Percentiles rank a stretch among this genome's conserved stretches.
phyloP scores from a whole-genome alignment of 1,140 invertebrate genomes.

The Listronotus bonariensis region DNA sequence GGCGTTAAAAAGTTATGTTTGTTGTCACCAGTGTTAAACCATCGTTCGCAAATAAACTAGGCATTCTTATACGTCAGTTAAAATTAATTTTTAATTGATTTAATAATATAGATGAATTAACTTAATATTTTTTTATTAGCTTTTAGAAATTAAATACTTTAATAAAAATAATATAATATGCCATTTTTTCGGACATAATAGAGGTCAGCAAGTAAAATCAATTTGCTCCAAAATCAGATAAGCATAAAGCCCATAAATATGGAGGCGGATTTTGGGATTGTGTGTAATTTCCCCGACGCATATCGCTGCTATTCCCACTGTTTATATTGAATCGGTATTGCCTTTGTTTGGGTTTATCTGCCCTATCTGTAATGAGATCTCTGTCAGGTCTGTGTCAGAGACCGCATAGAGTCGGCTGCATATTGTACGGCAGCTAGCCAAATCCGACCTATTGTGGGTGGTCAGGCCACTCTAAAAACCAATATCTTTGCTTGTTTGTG shows the following conservation, averaged over 20 bases:
- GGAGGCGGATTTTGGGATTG: slow-evolving; percentile 54
- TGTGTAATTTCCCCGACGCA: slow-evolving; percentile 52
- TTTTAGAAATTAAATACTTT: too few species aligned
- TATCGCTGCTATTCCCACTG: slow-evolving; percentile 49
- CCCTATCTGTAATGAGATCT: slow-evolving; percentile 55
- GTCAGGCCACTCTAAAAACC: slow-evolving; percentile 35
- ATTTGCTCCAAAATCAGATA: slow-evolving; percentile 48
- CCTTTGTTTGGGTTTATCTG: slow-evolving; percentile 53
- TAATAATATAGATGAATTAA: too few species aligned
- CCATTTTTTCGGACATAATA: slow-evolving; percentile 37
- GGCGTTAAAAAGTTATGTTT: too few species aligned
- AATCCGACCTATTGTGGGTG: slow-evolving; percentile 39
- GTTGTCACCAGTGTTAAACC: too few species aligned
- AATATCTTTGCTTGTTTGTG: slow-evolving; percentile 30
- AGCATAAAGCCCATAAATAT: slow-evolving; percentile 49
- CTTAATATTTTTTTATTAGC: not conserved
- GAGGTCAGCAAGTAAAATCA: slow-evolving; percentile 52
- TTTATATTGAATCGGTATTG: slow-evolving; percentile 55
- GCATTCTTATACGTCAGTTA: too few species aligned
- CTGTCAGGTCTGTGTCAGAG: slow-evolving; percentile 47
- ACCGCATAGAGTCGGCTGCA: slow-evolving; percentile 38
- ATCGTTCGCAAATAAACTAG: too few species aligned
- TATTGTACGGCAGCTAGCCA: slow-evolving; percentile 22
- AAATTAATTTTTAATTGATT: too few species aligned
- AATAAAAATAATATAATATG: too few species aligned